Evolutionary conservation across 1,140 invertebrate species (phyloP), one percentile per base, ranked within the genome.

Genomic region (Drosophila nebulosa): DNA sequence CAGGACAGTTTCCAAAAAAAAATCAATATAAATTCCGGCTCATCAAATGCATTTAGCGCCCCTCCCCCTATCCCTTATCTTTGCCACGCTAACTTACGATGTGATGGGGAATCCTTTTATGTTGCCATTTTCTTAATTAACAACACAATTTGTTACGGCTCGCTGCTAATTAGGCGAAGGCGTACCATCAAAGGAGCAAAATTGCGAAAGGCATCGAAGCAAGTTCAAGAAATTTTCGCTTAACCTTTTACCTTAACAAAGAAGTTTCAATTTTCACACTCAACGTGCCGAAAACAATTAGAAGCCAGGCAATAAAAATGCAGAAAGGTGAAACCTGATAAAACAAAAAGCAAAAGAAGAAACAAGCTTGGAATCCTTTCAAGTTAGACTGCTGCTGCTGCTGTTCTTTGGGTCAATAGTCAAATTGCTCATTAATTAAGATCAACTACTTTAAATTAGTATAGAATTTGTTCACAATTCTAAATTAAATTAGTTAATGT

Each of bases 231-330:
- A 24, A n/a, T 57, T 36, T 36, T 24, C 52, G 21, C 63, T 66
- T 61, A 69, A 63, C 58, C 71, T 73, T 59, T 69, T 35, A 42
- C 72, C 59, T 65, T 65, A 42, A 56, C 56, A 55, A 71, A 69
- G 51, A 74, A 72, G 74, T 69, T 69, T 75, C 73, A 66, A 75
- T 75, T 75, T 75, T 75, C 73, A 69, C 73, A 75, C 73, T 58
- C 72, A 75, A 59, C 58, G 71, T 74, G 73, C 58, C 72, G 64
- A 75, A 75, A 75, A 75, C 73, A 75, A 75, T 75, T 75, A 75
- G 59, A 36, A 50, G 55, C 7, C 24, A 18, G 52, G 26, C 52
- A 30, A 55, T 55, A 46, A 64, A 39, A 74, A 69, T 46, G 18
- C 39, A 50, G 53, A 74, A 63, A 64, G 51, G 27, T 62, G 59